Evolutionary conservation across 2,797 vertebrate species (phyloP).

Genomic region (Lutjanus campechanus): DNA sequence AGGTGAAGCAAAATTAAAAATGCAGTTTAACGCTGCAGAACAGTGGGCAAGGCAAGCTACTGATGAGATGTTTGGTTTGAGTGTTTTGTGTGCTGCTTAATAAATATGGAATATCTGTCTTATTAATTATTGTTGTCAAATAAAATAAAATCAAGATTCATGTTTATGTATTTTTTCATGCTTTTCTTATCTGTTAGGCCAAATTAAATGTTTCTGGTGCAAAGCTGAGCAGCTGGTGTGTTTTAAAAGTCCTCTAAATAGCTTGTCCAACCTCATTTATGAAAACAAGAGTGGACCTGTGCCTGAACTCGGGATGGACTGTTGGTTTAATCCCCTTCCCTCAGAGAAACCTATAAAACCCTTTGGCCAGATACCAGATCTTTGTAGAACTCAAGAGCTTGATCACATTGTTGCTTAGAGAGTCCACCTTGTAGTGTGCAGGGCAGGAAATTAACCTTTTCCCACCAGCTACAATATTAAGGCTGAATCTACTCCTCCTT

Average conservation of each 20-base stretch:
- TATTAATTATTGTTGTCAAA: neutral
- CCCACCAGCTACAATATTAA: conserved; percentile 4
- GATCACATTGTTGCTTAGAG: conserved; percentile 4
- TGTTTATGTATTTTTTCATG: neutral
- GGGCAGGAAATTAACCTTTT: conserved; percentile 8
- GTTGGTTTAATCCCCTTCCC: conserved; percentile 37
- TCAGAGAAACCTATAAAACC: conserved; percentile 45
- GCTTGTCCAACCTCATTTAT: conserved; percentile 48
- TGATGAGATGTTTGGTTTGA: neutral
- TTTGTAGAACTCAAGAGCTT: conserved; percentile 8
- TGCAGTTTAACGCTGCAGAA: neutral
- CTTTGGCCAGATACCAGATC: conserved; percentile 49
- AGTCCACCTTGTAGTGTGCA: conserved; percentile 20
- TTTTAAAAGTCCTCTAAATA: conserved; percentile 51
- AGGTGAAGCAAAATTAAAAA: conserved; percentile 10
- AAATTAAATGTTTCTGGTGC: conserved; percentile 17
- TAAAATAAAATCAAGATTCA: conserved; percentile 4
- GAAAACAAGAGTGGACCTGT: conserved; percentile 39
- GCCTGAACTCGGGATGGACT: conserved; percentile 33
- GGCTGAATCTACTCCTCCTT: neutral
- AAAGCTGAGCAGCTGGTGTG: conserved; percentile 26
- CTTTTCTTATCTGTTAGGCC: conserved; percentile 13
- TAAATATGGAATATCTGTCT: neutral
- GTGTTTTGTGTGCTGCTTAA: neutral
- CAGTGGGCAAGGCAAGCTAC: neutral